A percentile compares a stretch with the other conserved stretches of the same genome.
Evolutionary conservation across 2,888 invertebrate genomes (phyloP).

Genomic region (Apodemia mormo): DNA sequence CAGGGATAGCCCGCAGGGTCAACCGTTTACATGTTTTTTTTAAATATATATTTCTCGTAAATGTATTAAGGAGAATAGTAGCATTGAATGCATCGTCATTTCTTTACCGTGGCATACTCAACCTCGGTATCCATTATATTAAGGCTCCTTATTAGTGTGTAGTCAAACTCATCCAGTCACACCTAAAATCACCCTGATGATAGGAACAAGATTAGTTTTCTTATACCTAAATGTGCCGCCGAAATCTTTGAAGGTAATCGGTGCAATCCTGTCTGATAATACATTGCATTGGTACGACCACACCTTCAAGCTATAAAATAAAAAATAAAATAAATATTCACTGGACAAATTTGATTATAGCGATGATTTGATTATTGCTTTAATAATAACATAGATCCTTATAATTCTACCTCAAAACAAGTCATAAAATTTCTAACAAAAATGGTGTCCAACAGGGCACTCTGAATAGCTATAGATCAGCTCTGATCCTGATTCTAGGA

Average conservation of each 20-base stretch:
- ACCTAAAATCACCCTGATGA: too few relatives aligned
- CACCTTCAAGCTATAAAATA: background rate
- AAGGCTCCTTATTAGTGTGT: background rate
- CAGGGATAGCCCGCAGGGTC: too few relatives aligned
- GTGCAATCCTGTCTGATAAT: background rate
- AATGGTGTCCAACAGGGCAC: background rate
- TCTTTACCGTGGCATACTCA: background rate
- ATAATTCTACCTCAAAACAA: too few relatives aligned
- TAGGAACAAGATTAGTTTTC: too few relatives aligned
- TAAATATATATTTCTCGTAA: background rate
- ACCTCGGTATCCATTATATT: background rate
- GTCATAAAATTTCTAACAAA: too few relatives aligned
- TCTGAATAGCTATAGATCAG: background rate
- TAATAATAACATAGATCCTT: too few relatives aligned
- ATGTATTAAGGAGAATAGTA: background rate
- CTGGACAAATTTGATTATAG: background rate
- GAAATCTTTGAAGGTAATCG: too few relatives aligned
- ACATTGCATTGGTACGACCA: background rate
- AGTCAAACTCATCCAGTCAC: too few relatives aligned
- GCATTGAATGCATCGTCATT: background rate
- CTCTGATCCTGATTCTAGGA: background rate
- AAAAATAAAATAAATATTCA: too few relatives aligned
- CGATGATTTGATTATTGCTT: too few relatives aligned
- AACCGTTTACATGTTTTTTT: too few relatives aligned
- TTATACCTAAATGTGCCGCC: too few relatives aligned